Evolutionary conservation across 2,888 invertebrate genomes (phyloP).

Genomic region (Callinectes sapidus): DNA sequence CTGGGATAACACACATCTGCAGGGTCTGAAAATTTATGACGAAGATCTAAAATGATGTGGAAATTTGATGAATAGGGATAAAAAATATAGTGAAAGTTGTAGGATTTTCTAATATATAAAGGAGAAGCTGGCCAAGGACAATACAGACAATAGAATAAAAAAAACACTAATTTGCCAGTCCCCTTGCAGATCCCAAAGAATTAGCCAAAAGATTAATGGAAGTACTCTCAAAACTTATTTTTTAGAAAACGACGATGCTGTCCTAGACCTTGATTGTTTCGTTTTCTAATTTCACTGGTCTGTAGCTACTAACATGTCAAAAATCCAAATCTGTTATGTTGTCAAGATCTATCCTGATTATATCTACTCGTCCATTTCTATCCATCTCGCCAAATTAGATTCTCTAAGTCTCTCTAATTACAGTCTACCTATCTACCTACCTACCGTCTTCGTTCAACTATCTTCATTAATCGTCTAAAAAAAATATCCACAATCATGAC

Average conservation of each 20-base stretch:
- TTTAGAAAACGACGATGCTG: background rate
- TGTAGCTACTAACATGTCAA: background rate
- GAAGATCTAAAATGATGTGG: background rate
- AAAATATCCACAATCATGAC: too few species aligned
- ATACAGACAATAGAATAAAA: too few species aligned
- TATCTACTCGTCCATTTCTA: background rate
- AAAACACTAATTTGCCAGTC: too few species aligned
- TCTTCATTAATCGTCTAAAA: too few species aligned
- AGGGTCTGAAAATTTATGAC: too few species aligned
- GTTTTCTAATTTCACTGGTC: background rate
- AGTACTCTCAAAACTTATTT: background rate
- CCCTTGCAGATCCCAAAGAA: too few species aligned
- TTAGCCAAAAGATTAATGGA: too few species aligned
- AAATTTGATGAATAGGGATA: background rate
- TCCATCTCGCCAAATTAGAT: background rate
- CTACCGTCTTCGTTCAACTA: background rate
- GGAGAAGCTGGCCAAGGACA: too few species aligned
- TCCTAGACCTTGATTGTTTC: background rate
- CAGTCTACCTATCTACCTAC: background rate
- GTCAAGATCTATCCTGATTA: background rate
- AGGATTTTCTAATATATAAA: too few species aligned
- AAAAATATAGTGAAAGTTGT: background rate
- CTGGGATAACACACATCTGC: too few species aligned
- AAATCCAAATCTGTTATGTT: background rate
- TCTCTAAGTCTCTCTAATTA: background rate